A percentile compares a stretch with the other conserved stretches of the same genome.
phyloP scores from a whole-genome alignment of 2,888 invertebrate genomes.

The Cremastobaeus sp. region DNA sequence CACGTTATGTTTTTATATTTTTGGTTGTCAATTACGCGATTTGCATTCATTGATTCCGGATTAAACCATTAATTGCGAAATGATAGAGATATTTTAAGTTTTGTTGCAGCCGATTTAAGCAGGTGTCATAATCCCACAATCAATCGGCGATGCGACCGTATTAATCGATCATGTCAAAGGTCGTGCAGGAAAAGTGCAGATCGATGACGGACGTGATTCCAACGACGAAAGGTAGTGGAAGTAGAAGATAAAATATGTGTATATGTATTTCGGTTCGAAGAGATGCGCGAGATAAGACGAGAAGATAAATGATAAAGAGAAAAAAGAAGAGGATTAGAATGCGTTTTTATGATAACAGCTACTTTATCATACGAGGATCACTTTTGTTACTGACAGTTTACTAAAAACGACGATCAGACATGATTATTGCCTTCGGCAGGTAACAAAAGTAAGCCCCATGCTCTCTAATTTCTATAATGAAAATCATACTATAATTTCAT shows the following conservation, averaged over 20 bases:
- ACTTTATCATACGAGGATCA: constrained; percentile 56
- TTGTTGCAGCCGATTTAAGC: constrained; percentile 57
- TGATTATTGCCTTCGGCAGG: too few relatives aligned
- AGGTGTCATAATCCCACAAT: constrained; percentile 69
- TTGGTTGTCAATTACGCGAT: constrained; percentile 55
- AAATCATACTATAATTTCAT: too few relatives aligned
- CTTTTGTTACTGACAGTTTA: constrained; percentile 63
- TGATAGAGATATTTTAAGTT: constrained; percentile 46
- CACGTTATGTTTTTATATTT: constrained; percentile 69
- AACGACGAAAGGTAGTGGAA: constrained; percentile 72
- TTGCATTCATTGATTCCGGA: constrained; percentile 23
- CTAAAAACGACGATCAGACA: not conserved
- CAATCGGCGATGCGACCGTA: constrained; percentile 67
- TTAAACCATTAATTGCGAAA: constrained; percentile 39
- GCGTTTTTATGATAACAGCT: constrained; percentile 63
- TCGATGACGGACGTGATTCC: constrained; percentile 72
- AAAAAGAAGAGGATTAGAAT: constrained; percentile 75
- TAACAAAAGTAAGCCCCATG: constrained; percentile 67
- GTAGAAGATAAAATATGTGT: constrained; percentile 70
- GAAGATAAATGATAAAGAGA: constrained; percentile 70
- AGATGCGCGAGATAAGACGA: constrained; percentile 72
- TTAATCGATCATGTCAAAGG: constrained; percentile 60
- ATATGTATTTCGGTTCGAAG: constrained; percentile 66
- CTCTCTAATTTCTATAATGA: too few relatives aligned
- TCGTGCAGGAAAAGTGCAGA: constrained; percentile 70